A percentile compares a stretch with the other conserved stretches of the same genome.
These are phyloP conservation scores for Danaus melanippus DNA, from an alignment of 1,140 invertebrate genomes.

Conservation along the genomic window DNA sequence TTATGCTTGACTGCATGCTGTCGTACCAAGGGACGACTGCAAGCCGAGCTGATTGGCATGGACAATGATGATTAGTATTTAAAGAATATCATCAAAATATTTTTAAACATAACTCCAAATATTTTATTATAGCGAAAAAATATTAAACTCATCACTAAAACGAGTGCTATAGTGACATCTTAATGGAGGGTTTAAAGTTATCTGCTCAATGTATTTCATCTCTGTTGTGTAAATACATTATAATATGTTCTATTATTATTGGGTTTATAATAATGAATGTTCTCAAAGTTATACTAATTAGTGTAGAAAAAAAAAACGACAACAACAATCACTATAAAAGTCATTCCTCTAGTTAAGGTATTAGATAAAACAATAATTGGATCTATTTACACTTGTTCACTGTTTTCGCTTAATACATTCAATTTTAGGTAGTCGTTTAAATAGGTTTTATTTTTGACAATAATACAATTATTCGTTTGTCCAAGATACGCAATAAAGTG, in stretches of 20 bases:
- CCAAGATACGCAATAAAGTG: too few relatives aligned
- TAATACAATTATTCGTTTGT: too few relatives aligned
- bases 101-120: too few relatives aligned
- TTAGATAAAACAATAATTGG: constrained; percentile 2
- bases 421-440: too few relatives aligned
- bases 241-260: too few relatives aligned
- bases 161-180: too few relatives aligned
- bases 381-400: constrained; percentile 22
- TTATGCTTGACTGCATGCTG: constrained; percentile 93
- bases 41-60: constrained; percentile 86
- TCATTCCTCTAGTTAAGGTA: constrained; percentile 25
- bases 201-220: constrained; percentile 6
- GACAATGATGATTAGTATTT: constrained; percentile 76
- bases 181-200: constrained; percentile 5
- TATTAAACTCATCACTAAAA: too few relatives aligned
- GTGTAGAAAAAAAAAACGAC: neutral
- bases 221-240: too few relatives aligned
- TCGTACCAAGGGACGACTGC: constrained; percentile 82
- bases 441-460: too few relatives aligned
- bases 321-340: constrained; percentile 30
- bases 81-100: too few relatives aligned
- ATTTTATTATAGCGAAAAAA: too few relatives aligned
- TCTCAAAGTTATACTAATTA: neutral
- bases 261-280: too few relatives aligned
- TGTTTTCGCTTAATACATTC: constrained; percentile 3